Base-by-base conservation (phyloP, 2,888 invertebrate genomes). In the Macaria notata region DNA sequence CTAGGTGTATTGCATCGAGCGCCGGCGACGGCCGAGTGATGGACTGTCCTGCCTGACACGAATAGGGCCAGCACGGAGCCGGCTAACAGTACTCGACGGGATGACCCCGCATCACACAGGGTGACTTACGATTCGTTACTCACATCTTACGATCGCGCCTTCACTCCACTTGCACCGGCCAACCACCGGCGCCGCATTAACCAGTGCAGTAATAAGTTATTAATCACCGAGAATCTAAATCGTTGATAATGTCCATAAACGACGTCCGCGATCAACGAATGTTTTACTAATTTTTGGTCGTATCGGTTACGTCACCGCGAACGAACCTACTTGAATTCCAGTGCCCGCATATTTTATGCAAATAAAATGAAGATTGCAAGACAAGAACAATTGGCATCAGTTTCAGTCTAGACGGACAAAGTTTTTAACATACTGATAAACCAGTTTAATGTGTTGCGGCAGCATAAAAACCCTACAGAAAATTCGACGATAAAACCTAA, bases 231-330 rank as follows among this genome's bases (percentile, higher is more conserved):
- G 82, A 85, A 85, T 87, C 76, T 76, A 83, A 86, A 86, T 86
- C 76, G 80, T 76, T 73, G 73, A 71, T 83, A 85, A 83, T 81
- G 78, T 78, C 78, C 79, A 78, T 81, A 81, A 84, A 81, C 81
- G 76, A 82, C 75, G 83, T 81, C 83, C 79, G 79, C 71, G 75
- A 78, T 79, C 75, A 72, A 70, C 79, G 83, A 79, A 81, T 75
- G 84, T 82, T 85, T 87, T 86, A 85, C 88, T 81, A 86, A 84
- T 86, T 85, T 83, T 76, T 67, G 73, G 76, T 72, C 75, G 79
- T 73, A 79, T 74, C 70, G 63, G 80, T 88, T 88, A 81, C 88
- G 83, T 86, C 84, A 83, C 72, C 68, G 74, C 73, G 74, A 71
- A 71, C 80, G 74, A 82, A 84, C 78, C 77, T 78, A 77, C 75